Conservation (phyloP, 2,888 invertebrate genomes). For the Chirona hameri region DNA sequence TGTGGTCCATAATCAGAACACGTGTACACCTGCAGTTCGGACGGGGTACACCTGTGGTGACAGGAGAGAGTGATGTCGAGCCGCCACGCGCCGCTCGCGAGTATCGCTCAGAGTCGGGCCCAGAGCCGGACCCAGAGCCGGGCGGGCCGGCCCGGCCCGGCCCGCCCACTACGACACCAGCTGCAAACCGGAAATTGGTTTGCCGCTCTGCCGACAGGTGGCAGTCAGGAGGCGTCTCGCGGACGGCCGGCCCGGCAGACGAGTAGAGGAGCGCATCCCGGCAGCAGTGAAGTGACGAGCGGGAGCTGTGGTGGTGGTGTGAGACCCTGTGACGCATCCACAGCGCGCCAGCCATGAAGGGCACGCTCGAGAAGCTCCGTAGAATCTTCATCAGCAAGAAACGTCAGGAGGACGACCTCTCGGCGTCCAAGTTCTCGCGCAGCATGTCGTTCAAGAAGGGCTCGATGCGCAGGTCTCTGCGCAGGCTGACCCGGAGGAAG, state of each 20-base stretch:
- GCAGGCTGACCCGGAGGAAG: conserved; percentile 2
- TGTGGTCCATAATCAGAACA: no score
- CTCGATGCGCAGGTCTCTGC: conserved; percentile 37
- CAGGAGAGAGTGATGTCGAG: no score
- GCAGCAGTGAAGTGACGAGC: neutral
- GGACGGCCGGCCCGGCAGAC: neutral
- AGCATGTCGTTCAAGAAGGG: conserved; percentile 39
- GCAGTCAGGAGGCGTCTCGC: neutral
- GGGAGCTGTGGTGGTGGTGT: neutral
- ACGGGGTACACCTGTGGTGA: no score
- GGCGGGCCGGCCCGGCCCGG: neutral
- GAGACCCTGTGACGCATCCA: no score
- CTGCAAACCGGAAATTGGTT: neutral
- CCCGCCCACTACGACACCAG: neutral
- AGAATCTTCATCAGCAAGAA: neutral
- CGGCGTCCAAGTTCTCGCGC: conserved; percentile 33
- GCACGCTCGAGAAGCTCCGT: neutral
- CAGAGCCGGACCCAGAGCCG: neutral
- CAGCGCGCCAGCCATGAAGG: neutral
- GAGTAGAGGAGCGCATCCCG: neutral
- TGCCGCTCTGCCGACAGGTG: neutral
- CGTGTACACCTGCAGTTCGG: no score
- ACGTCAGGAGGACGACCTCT: neutral
- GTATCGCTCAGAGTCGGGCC: neutral
- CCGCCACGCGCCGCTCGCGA: neutral